Percentiles rank a stretch among this genome's conserved stretches.
Evolutionary conservation across 2,888 invertebrate genomes (phyloP).

Genomic region (Dione vanillae): DNA sequence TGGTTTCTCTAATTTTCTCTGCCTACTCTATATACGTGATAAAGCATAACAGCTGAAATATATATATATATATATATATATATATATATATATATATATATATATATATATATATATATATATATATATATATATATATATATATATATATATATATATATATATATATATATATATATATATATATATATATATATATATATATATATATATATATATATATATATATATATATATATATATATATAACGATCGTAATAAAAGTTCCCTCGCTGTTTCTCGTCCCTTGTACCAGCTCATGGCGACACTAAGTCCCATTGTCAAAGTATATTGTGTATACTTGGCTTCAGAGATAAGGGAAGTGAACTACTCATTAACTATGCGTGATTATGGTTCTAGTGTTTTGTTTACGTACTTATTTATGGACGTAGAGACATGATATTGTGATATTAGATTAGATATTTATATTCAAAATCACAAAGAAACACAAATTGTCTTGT

Average conservation of each 20-base stretch:
- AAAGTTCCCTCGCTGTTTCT: not conserved
- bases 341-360: conserved; percentile 27
- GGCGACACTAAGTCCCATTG: conserved; percentile 29
- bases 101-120: not conserved
- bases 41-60: too few relatives aligned
- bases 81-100: not conserved
- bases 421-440: not conserved
- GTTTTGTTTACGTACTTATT: not conserved
- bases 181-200: not conserved
- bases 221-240: not conserved
- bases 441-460: too few relatives aligned
- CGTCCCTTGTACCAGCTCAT: not conserved
- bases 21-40: too few relatives aligned
- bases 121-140: not conserved
- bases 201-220: not conserved
- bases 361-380: conserved; percentile 24
- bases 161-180: not conserved
- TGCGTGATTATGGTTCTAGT: conserved; percentile 4
- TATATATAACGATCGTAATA: not conserved
- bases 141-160: not conserved
- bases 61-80: not conserved
- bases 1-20: too few relatives aligned
- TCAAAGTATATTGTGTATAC: conserved; percentile 17
- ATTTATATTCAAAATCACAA: not conserved
- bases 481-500: too few relatives aligned